Percentiles rank a stretch among this genome's conserved stretches.
Conservation (phyloP, 2,113 vertebrate species). For the Hirundichthys speculiger region DNA sequence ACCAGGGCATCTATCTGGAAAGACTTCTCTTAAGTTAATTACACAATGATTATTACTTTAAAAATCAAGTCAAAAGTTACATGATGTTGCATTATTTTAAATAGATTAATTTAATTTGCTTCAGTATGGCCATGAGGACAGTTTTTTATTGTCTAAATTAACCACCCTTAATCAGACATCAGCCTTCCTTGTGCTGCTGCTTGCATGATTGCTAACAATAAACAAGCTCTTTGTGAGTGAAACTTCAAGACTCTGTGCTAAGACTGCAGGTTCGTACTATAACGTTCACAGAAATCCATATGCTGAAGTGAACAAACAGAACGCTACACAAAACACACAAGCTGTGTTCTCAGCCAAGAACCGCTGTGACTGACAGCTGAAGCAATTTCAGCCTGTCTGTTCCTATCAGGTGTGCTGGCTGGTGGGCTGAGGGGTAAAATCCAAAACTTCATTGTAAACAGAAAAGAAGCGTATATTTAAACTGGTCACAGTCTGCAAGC, state of each 20-base stretch:
- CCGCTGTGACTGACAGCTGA: conserved; percentile 50
- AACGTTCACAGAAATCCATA: conserved; percentile 9
- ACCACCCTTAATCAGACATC: neutral
- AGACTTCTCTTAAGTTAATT: no score
- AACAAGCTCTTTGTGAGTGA: conserved; percentile 4
- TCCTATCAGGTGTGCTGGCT: conserved; percentile 62
- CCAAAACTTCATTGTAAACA: conserved; percentile 67
- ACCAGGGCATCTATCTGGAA: no score
- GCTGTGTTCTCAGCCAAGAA: conserved; percentile 40
- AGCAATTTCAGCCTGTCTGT: conserved; percentile 53
- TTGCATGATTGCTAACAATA: neutral
- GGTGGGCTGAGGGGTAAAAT: conserved; percentile 45
- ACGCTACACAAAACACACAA: no score
- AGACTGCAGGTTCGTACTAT: neutral
- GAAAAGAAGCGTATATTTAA: conserved; percentile 60
- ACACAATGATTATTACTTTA: no score
- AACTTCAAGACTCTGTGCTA: neutral
- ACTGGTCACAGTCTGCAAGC: conserved; percentile 58
- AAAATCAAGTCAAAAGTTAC: no score
- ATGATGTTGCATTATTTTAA: no score
- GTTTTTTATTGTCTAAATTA: neutral
- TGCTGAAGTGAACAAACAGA: conserved; percentile 27
- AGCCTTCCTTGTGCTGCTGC: neutral
- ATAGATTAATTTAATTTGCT: no score
- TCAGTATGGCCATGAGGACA: neutral